Conservation (phyloP, 2,888 invertebrate genomes). For the Caenorhabditis imperialis region DNA sequence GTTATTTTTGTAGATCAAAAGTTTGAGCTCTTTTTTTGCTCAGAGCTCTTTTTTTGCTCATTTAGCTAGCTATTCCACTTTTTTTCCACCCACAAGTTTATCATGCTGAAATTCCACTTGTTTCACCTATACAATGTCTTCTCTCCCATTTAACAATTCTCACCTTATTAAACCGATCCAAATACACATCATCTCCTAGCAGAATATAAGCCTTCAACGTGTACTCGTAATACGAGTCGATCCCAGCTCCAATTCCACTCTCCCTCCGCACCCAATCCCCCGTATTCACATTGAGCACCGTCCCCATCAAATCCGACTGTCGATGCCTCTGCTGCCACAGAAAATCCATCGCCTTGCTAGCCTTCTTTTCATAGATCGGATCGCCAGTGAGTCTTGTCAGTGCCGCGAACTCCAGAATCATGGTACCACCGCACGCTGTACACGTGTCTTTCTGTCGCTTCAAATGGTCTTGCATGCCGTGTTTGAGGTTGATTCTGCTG, state of each 20-base stretch:
- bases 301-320: constrained; percentile 92
- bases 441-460: constrained; percentile 81
- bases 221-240: constrained; percentile 99
- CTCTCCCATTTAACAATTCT: neutral
- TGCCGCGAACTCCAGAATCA: constrained; percentile 97
- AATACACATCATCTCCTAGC: constrained; percentile 90
- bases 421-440: constrained; percentile 97
- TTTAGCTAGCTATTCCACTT: too few relatives aligned
- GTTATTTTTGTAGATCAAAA: too few relatives aligned
- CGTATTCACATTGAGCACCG: constrained; percentile 95
- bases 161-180: constrained; percentile 88
- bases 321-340: constrained; percentile 94
- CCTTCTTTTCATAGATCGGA: constrained; percentile 91
- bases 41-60: too few relatives aligned
- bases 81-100: too few relatives aligned
- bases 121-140: too few relatives aligned
- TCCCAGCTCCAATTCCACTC: constrained; percentile 98
- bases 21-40: too few relatives aligned
- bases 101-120: too few relatives aligned
- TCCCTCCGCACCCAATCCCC: constrained; percentile 98
- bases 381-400: constrained; percentile 86
- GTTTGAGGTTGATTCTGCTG: constrained; percentile 81
- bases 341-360: constrained; percentile 95
- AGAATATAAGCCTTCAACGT: constrained; percentile 96
- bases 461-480: constrained; percentile 74